Evolutionary conservation across 2,888 invertebrate species (phyloP), one percentile per base, ranked within the genome.

Genomic region (Proisotoma minuta): DNA sequence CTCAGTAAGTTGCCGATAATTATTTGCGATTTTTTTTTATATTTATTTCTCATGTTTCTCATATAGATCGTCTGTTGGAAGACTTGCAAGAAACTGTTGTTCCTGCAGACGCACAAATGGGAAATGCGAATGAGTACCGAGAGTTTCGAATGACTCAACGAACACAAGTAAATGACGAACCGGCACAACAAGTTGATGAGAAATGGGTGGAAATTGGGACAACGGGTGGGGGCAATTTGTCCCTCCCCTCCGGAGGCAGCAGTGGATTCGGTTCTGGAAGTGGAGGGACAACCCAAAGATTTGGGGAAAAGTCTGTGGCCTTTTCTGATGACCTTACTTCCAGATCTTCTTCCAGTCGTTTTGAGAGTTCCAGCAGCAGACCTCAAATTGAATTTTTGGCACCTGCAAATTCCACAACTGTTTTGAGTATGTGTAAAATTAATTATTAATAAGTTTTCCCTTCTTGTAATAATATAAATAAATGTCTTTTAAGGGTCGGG

Each of bases 181-280:
- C 73, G n/a, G 63, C 67, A 15, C 60, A 64, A 15, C 65, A 56
- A 8, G 60, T 61, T 4, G 68, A 73, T 39, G 73, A 73, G 57
- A 71, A 71, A 56, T 73, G 73, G 73, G 67, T 68, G 0, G 73
- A 73, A 47, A 66, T 69, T 56, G 73, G 73, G 23, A 71, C 68
- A 18, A 49, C 57, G n/a, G 65, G 61, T 40, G 63, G 65, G 27
- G 62, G 66, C 3, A 60, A 54, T 48, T 52, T 28, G 47, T 29
- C 59, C 49, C 26, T 48, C 29, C 47, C 26, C 15, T 12, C 5
- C 8, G 8, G 15, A 39, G 54, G 54, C 39, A 49, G 53, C n/a
- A 15, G 26, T 1, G 47, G 27, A 27, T 54, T 27, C 15, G 60
- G 52, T 8, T 47, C 49, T 57, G 62, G 57, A 20, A 40, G 59